Evolutionary conservation across 2,113 vertebrate genomes (phyloP).

Genomic region (Girardinichthys multiradiatus): DNA sequence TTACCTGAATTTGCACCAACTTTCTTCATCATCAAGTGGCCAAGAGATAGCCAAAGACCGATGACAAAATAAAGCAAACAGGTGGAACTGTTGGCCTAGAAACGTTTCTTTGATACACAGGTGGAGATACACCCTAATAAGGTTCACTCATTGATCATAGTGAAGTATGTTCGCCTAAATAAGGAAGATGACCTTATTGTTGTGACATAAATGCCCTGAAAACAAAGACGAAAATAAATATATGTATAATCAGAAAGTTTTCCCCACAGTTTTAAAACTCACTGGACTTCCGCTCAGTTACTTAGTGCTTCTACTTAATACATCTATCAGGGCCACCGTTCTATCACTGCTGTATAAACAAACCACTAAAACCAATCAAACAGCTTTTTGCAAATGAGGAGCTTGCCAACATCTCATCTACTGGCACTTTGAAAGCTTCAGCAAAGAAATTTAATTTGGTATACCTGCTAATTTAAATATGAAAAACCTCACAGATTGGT

Average conservation of each 20-base stretch:
- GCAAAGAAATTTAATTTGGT: conserved; percentile 11
- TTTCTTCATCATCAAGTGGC: conserved; percentile 5
- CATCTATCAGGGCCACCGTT: neutral
- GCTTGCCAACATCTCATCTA: conserved; percentile 3
- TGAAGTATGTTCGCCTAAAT: conserved; percentile 21
- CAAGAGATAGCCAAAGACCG: neutral
- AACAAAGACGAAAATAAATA: neutral
- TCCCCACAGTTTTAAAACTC: neutral
- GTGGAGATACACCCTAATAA: neutral
- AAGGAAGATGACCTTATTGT: conserved; percentile 18
- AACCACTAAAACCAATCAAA: neutral
- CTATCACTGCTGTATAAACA: conserved; percentile 4
- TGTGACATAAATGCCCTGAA: conserved; percentile 10
- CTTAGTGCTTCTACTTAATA: neutral
- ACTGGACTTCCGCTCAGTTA: neutral
- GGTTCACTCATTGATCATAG: conserved; percentile 32
- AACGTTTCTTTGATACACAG: conserved; percentile 2
- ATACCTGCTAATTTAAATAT: conserved; percentile 5
- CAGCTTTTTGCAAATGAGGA: conserved; percentile 11
- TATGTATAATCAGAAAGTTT: neutral
- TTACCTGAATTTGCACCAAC: neutral
- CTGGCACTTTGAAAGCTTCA: neutral
- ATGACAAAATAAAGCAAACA: neutral
- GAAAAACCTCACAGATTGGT: conserved; percentile 1
- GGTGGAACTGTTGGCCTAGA: neutral